Evolutionary conservation across 1,140 invertebrate genomes (phyloP), one percentile per base, ranked within the genome.

Genomic region (Berghia stephanieae): DNA sequence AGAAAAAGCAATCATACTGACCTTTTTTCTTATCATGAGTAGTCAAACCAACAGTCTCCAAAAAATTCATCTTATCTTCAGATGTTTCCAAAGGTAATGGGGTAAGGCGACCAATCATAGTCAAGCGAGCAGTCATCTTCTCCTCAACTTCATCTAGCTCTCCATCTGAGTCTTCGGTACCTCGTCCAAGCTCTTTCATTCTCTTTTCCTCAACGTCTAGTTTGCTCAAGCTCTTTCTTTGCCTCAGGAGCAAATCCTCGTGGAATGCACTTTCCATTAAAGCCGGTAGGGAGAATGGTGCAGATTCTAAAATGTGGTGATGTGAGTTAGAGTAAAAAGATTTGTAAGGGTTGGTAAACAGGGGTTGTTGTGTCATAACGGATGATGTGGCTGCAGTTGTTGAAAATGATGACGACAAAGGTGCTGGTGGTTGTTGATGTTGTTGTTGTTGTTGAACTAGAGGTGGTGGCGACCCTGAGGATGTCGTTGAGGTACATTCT

Each of bases 1-100:
- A 46, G 13, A 16, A n/a, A 24, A 46, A 10, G 8, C 13, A 46
- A 24, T 24, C 67, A 40, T 72, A 34, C 31, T 49, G 43, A 87
- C 86, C 86, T 85, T 83, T 84, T 80, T 82, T 86, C 6, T 78
- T 80, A 44, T 76, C 75, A 24, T 77, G 73, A 13, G 85, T 84
- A 44, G 81, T 83, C 16, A 88, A 67, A 66, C 86, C 86, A 42
- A 88, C 73, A 49, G 78, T 49, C 31, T 80, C 69, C 34, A 88
- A 69, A 40, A 85, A 78, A 34, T 77, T 79, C 49, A 86, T 66
- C 79, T 88, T 88, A n/a, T 80, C 77, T 57, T 73, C 57, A 16
- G 84, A 83, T 27, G 74, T 73, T 76, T 87, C 86, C 6, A 87
- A 74, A 21, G 78, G 77, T 42, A 86, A 49, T 57, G 83, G 83